Base-by-base conservation (phyloP, 2,113 vertebrate genomes). In the Mobula birostris region DNA sequence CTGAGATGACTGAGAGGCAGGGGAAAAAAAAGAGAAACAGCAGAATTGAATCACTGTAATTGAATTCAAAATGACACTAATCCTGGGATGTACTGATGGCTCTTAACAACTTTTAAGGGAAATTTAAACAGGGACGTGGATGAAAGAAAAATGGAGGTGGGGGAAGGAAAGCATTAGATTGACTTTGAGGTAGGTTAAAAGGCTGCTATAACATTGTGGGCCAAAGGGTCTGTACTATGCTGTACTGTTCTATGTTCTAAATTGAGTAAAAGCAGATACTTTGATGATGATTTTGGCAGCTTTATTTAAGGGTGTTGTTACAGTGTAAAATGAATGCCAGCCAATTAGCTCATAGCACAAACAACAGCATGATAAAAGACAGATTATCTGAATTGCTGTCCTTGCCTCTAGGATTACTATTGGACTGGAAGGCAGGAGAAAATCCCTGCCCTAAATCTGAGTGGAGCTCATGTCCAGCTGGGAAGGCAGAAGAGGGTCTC, bases 11-110 rank as follows among this genome's bases (percentile, higher is more conserved):
- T 96, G 96, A 95, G 96, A 94, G 94, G 96, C 48, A 48, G 48
- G 48, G 95, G 95, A 97, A 95, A 97, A 95, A 96, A 95, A 94
- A 97, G 32, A n/a, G 32, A 72, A 74, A 93, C 90, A 93, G 17
- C 70, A 74, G 11, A 40, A 93, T 40, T 93, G 91, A 93, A 74
- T 36, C 91, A 56, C 70, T 2, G 19, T 32, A 93, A 48, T 7
- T 14, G 70, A 70, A 40, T 27, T 14, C 32, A 74, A 19, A n/a
- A 36, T 36, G 66, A 6, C 91, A 72, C 40, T 12, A 8, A 12
- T 15, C 83, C 58, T n/a, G 11, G 0, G 66, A 40, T 93, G 91
- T 7, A 93, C 17, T 93, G 91, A 74, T 93, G 91, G 91, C 72
- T 32, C 91, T 29, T 48, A 27, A 74, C 70, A 93, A 93, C 17